Percentiles rank a stretch among this genome's conserved stretches.
Conservation (phyloP, 2,113 vertebrate genomes). For the Halcyon senegalensis region DNA sequence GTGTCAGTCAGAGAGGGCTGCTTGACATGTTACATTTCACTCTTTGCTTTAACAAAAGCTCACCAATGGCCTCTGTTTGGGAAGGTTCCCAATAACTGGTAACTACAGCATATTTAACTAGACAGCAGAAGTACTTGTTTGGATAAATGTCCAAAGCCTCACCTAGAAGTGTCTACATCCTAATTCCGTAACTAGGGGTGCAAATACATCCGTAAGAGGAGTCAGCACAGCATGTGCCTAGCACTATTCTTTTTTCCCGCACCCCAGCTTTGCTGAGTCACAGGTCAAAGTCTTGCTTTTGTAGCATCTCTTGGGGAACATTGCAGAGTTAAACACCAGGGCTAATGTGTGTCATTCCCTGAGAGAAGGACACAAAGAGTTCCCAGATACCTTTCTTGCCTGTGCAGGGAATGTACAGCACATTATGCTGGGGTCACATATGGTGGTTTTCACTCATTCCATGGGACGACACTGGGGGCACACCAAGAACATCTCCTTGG, state of each 20-base stretch:
- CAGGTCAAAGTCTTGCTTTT: neutral
- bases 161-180: neutral
- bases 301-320: neutral
- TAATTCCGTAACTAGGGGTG: neutral
- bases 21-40: slow-evolving; percentile 69
- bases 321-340: neutral
- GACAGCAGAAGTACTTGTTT: neutral
- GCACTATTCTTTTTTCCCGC: neutral
- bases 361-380: neutral
- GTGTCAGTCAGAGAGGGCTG: slow-evolving; percentile 59
- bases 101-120: neutral
- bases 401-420: neutral
- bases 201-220: neutral
- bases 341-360: neutral
- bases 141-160: neutral
- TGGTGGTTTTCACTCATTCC: neutral
- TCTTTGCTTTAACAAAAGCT: slow-evolving; percentile 43
- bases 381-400: neutral
- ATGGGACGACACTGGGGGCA: neutral
- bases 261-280: neutral
- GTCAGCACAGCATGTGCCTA: neutral
- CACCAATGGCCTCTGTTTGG: slow-evolving; percentile 1
- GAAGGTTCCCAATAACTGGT: neutral
- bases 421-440: neutral
- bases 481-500: neutral